Evolutionary conservation across 2,113 vertebrate species (phyloP), one percentile per base, ranked within the genome.

Genomic region (Phocoena phocoena): DNA sequence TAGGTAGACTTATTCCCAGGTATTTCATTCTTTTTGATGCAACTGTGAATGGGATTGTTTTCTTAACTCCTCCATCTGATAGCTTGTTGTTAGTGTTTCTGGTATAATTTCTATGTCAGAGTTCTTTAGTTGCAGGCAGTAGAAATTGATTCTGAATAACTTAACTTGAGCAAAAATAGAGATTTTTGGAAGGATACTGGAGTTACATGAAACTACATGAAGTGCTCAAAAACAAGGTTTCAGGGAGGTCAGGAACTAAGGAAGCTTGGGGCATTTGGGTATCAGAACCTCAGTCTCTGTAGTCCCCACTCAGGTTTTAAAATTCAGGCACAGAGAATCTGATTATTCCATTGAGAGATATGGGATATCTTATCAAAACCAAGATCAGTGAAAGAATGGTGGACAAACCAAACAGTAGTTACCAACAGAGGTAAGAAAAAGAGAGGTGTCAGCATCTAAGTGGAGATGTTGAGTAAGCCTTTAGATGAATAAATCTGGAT

Each of bases 111-210:
- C 50, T 90, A 12, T 65, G 67, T 96, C 31, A 95, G 65, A 84
- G 62, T 81, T 63, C 38, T 93, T 94, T 55, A 79, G 33, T 71
- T 89, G 2, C 23, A 65, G 38, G 62, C 28, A 58, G 33, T 36
- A 97, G 25, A 93, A 90, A 77, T 79, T 92, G 50, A 55, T 92
- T 96, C 81, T 89, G 63, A 70, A 31, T 79, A 93, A 70, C 36
- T 90, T 95, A 95, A 76, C 33, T 87, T 93, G 86, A 87, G 68
- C 25, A 86, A 90, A 96, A 82, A 55, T 36, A 53, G 10, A 5
- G 14, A 36, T 83, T 58, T 93, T 55, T 71, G 21, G 41, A 88
- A 88, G 63, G 47, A 63, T 50, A 71, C 1, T 53, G 33, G n/a
- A 70, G 55, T 95, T 96, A 33, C 65, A 88, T 25, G 76, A 83